Evolutionary conservation across 1,140 invertebrate genomes (phyloP), one percentile per base, ranked within the genome.

Genomic region (Drosophila equinoxialis): DNA sequence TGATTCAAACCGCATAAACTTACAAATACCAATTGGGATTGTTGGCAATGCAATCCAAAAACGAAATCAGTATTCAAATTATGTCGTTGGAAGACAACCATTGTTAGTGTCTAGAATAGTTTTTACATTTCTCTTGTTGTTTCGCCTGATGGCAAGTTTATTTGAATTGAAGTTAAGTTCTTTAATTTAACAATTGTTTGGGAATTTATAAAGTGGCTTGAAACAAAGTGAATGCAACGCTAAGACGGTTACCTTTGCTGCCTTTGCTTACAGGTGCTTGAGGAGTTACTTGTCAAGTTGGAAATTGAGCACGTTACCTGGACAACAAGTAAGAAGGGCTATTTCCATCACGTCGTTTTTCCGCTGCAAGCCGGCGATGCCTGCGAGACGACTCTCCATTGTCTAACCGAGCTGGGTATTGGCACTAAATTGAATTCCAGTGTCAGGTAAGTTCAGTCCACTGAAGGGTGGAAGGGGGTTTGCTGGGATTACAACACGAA

Each of bases 311-410:
- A 95, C 76, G 94, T 94, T 10, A 94, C 95, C 13, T 96, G 95
- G 95, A 94, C 93, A 71, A 94, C 93, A 57, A 95, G 95, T 82
- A 95, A 94, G 81, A 93, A 92, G 26, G 94, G 94, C 48, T 94
- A 95, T 91, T 96, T 95, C 81, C 94, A 94, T 86, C 94, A 96
- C 92, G 94, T 96, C 23, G 94, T 95, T 60, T 96, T 96, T 89
- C 95, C 95, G 11, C 92, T 95, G 60, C 92, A 94, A 66, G 93
- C 95, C 13, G 95, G 95, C 42, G 95, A 95, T 64, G 92, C 93
- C 42, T 95, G 95, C 76, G 95, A 96, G 89, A 96, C 95, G 55
- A 94, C 95, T 83, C 91, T 96, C 58, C 95, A 96, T 79, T 95
- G 94, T 78, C 93, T 96, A 48, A 95, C 95, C 1, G 94, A 95